phyloP scores from a whole-genome alignment of 2,888 invertebrate genomes.

The Agrochola circellaris region DNA sequence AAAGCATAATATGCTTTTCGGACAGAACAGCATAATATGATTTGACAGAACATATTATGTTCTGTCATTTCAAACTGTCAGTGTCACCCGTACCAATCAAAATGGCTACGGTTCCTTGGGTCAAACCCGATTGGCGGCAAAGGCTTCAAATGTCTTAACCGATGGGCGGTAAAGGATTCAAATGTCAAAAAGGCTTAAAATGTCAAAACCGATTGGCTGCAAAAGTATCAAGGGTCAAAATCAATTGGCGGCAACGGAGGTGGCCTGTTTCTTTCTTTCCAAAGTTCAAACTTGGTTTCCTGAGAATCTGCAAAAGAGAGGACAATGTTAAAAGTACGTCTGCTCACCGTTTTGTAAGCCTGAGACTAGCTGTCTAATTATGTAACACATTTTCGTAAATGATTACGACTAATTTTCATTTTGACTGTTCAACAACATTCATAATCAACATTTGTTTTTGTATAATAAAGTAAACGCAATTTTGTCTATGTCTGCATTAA shows the following conservation, averaged over 20 bases:
- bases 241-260: slow-evolving; percentile 80
- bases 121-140: background rate
- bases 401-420: too few relatives aligned
- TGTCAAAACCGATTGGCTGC: slow-evolving; percentile 65
- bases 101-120: slow-evolving; percentile 1
- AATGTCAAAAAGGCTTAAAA: background rate
- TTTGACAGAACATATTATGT: too few relatives aligned
- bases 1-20: too few relatives aligned
- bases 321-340: background rate
- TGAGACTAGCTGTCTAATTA: background rate
- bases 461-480: too few relatives aligned
- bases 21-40: too few relatives aligned
- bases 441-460: too few relatives aligned
- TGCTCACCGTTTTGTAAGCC: background rate
- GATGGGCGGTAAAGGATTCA: too few relatives aligned
- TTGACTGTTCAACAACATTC: too few relatives aligned
- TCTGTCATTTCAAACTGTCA: slow-evolving; percentile 36
- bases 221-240: slow-evolving; percentile 70
- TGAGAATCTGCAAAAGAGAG: slow-evolving; percentile 75
- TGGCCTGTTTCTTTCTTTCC: slow-evolving; percentile 74
- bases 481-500: too few relatives aligned
- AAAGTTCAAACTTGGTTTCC: slow-evolving; percentile 76
- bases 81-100: slow-evolving; percentile 7
- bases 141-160: background rate
- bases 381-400: too few relatives aligned